These are phyloP conservation scores for Hipposideros larvatus DNA, from an alignment of 2,797 vertebrate genomes.

Conservation along the genomic window DNA sequence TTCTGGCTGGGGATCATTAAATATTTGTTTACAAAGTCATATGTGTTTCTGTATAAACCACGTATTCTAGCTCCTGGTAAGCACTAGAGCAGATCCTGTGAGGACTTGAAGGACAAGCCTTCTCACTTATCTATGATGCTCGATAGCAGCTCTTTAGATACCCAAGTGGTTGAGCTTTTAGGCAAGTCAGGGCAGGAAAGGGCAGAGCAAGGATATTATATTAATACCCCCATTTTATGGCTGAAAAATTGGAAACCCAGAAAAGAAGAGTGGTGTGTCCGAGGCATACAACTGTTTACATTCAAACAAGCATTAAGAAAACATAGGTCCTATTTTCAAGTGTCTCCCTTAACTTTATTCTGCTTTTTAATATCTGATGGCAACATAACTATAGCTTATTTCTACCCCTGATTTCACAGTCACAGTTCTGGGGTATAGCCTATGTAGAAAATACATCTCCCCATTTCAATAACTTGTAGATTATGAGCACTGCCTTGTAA, in stretches of 20 bases:
- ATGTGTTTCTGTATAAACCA: constrained; percentile 32
- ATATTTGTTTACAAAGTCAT: constrained; percentile 55
- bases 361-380: background rate
- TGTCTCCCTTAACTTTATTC: constrained; percentile 1
- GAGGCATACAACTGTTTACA: background rate
- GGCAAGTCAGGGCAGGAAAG: background rate
- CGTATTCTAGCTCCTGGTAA: constrained; percentile 26
- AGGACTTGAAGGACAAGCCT: constrained; percentile 8
- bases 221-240: background rate
- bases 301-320: constrained; percentile 42
- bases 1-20: constrained; percentile 40
- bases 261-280: constrained; percentile 12
- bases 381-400: background rate
- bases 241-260: background rate
- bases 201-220: background rate
- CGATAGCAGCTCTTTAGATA: background rate
- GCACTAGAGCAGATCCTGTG: background rate
- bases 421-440: background rate
- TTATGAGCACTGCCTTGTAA: background rate
- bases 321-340: background rate
- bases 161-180: background rate
- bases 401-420: background rate
- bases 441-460: constrained; percentile 1
- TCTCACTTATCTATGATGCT: background rate
- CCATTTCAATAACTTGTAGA: background rate